Conservation (phyloP, 2,113 vertebrate genomes). For the Panthera tigris region DNA sequence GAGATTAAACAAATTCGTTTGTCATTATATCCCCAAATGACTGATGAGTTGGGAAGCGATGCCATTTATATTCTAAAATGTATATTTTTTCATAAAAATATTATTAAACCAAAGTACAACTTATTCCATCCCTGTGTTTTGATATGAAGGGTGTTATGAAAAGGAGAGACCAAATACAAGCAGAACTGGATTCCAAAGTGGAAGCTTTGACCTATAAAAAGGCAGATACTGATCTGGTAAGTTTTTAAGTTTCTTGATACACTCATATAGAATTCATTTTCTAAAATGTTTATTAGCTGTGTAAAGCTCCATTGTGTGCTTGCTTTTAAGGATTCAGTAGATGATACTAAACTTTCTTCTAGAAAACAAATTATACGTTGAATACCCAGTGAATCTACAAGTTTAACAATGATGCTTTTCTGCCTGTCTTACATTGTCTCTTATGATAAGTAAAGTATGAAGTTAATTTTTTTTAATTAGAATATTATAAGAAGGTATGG, state of each 20-base stretch:
- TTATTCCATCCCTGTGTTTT: conserved; percentile 27
- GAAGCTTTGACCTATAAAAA: conserved; percentile 89
- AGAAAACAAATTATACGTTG: background rate
- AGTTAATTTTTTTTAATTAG: background rate
- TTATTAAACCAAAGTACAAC: background rate
- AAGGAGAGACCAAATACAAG: conserved; percentile 96
- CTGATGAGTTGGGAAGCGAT: background rate
- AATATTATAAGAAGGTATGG: background rate
- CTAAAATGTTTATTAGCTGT: background rate
- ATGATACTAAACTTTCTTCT: background rate
- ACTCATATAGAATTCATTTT: background rate
- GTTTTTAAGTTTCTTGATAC: conserved; percentile 69
- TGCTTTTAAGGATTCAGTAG: background rate
- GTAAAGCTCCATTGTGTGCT: background rate
- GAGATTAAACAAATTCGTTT: background rate
- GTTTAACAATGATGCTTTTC: background rate
- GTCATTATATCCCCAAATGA: background rate
- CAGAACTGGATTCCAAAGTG: conserved; percentile 91
- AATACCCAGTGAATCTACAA: background rate
- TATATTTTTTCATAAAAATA: conserved; percentile 27
- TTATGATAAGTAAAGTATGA: background rate
- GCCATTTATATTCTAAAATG: background rate
- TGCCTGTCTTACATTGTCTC: background rate
- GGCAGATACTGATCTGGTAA: conserved; percentile 89
- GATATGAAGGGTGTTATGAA: conserved; percentile 90